phyloP scores from a whole-genome alignment of 2,113 vertebrate genomes.

The Eulemur rufifrons region DNA sequence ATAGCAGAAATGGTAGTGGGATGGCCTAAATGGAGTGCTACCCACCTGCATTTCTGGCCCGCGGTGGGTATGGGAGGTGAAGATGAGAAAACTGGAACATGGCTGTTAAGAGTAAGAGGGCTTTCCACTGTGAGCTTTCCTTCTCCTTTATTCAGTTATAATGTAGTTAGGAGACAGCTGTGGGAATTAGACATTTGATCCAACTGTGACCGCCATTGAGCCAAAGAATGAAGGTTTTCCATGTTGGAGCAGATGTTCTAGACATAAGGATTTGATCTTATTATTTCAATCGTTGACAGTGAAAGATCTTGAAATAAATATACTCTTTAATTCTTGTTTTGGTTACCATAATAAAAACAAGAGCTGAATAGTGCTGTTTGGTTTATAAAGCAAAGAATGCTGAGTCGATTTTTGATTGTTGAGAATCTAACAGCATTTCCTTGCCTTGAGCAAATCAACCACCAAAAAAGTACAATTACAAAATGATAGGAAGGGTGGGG shows the following conservation, averaged over 20 bases:
- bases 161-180: not conserved
- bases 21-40: not conserved
- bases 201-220: not conserved
- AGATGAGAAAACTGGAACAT: not conserved
- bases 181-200: not conserved
- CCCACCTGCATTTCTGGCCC: not conserved
- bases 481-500: not conserved
- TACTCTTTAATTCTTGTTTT: not conserved
- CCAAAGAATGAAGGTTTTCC: not conserved
- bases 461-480: not conserved
- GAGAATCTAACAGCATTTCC: not conserved
- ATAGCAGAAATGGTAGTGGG: not conserved
- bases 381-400: not conserved
- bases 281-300: not conserved
- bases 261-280: not conserved
- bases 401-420: too few species aligned
- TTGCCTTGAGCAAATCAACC: not conserved
- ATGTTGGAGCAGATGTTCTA: not conserved
- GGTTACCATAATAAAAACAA: not conserved
- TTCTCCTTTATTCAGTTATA: not conserved
- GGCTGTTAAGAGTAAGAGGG: not conserved
- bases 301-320: not conserved
- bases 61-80: too few species aligned
- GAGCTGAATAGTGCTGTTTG: not conserved
- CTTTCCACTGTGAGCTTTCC: not conserved